Evolutionary conservation across 2,888 invertebrate genomes (phyloP), one percentile per base, ranked within the genome.

Genomic region (Nymphalis urticae): DNA sequence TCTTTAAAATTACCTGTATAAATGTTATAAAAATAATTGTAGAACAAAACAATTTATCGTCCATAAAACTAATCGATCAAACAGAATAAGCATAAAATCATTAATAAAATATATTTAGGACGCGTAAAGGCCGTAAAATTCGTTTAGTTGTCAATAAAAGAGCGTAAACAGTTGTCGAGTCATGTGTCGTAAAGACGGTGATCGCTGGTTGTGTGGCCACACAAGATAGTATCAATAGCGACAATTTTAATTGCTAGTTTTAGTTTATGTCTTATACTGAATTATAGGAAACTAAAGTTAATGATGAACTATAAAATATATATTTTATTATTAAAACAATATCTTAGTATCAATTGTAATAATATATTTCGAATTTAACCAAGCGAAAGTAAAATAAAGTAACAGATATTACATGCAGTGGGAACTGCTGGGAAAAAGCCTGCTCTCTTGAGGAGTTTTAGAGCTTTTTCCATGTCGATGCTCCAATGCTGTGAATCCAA

Each of bases 131-230:
- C 81, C 74, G 76, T 87, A 85, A 87, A 87, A 75, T 79, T 76
- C 77, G 80, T 84, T 84, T 83, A 82, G 82, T 83, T 82, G 84
- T 84, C 87, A 79, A 86, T 87, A 87, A 87, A 86, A 79, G 79
- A 75, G 79, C 79, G 82, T 85, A 82, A 86, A 86, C 82, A 80
- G 82, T 82, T 82, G 84, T 80, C 73, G 78, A 75, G 78, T 71
- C 72, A 76, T 72, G 75, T 77, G 74, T 85, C 85, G 82, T 87
- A 82, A 85, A 85, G 32, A 75, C 68, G 42, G 50, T 75, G 76
- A 76, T 75, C 81, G 82, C 82, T 63, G 76, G 70, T 74, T 81
- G 82, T 81, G 84, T 86, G 87, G 86, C 85, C 77, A 62, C 47
- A 59, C 42, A 42, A n/a, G 73, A 74, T 75, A 69, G 68, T 64